Base-by-base conservation (phyloP, 2,797 vertebrate genomes). In the Lacerta viridis region DNA sequence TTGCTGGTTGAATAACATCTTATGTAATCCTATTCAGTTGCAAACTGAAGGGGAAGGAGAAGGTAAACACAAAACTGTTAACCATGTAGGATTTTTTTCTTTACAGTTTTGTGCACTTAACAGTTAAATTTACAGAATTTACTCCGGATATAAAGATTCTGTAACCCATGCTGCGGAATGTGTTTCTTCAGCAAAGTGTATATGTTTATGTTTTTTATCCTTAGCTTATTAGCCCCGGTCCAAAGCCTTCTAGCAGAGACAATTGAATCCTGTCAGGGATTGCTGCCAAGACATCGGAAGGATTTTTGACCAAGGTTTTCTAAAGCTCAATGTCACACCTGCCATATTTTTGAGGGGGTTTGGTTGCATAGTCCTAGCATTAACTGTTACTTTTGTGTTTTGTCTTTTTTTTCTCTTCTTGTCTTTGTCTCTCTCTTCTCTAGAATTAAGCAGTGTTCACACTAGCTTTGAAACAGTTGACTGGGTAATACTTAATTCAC, bases 231-330 rank as follows among this genome's bases (percentile, higher is more conserved):
- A 97, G 97, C 92, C 97, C 97, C 96, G 97, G 97, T 96, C 97
- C 97, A 98, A 98, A 98, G 97, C 97, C 97, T 96, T 97, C 97
- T 97, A 97, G 94, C 96, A 96, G 96, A 96, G 97, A 96, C 96
- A 95, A 97, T 96, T 96, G 97, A 98, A 96, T 97, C 97, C 97
- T 97, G 96, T 98, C 97, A 98, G 98, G 97, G 97, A 97, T 98
- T 97, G 96, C 98, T 98, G 97, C 98, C 97, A 97, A 96, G 96
- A 98, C 97, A 98, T 98, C 96, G 99, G 99, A 99, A 99, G 99
- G 99, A 99, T 99, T 99, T 99, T 99, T 99, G 99, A 99, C 99
- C 99, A 99, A 98, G 98, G 98, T 99, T 98, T 97, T 98, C 98
- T 97, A 97, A 98, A 98, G 98, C 98, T 98, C 98, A 97, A 97